A percentile compares a stretch with the other conserved stretches of the same genome.
Conservation (phyloP, 64 coral and sea anemone genomes). For the Stichodactyla mertensii region DNA sequence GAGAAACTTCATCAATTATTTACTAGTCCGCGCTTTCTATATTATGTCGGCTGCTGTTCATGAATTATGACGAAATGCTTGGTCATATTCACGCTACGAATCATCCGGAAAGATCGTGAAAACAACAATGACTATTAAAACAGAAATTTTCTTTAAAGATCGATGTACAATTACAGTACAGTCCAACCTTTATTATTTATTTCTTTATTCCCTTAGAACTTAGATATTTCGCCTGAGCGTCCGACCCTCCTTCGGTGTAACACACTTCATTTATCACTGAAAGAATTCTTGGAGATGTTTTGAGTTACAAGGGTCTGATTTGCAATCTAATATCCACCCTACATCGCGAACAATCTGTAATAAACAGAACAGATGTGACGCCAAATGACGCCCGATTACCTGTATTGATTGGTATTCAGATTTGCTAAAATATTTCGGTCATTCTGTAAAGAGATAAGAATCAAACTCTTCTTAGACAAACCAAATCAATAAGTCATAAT, state of each 20-base stretch:
- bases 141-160: no score
- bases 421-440: conserved; percentile 75
- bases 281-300: no score
- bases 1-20: neutral
- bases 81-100: no score
- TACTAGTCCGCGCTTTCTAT: neutral
- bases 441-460: conserved; percentile 26
- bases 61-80: neutral
- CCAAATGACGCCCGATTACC: conserved; percentile 2
- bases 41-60: neutral
- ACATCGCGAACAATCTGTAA: neutral
- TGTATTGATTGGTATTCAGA: conserved; percentile 71
- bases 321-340: neutral
- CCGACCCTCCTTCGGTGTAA: no score
- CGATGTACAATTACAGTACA: no score
- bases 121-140: no score
- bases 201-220: no score
- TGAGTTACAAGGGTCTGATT: no score
- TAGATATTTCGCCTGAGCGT: no score
- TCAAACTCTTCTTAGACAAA: neutral
- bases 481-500: neutral
- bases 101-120: no score
- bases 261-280: no score
- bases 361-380: neutral
- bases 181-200: no score